Percentiles rank a stretch among this genome's conserved stretches.
Conservation (phyloP, 2,797 vertebrate species). For the Prunella strophiata region DNA sequence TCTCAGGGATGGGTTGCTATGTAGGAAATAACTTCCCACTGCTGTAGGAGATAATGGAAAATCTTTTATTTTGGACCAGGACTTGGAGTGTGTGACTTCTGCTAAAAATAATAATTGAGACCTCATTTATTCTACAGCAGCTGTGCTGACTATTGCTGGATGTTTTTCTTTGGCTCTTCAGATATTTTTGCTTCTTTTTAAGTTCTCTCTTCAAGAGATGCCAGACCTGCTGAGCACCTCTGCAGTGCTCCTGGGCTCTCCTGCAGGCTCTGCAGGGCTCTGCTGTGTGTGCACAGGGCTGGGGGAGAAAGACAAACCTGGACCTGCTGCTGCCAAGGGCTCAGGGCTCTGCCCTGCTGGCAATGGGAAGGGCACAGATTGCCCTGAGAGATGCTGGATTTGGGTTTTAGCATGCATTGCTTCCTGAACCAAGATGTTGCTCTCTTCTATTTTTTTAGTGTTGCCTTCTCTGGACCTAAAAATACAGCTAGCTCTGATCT, state of each 20-base stretch:
- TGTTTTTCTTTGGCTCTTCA: neutral
- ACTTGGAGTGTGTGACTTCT: neutral
- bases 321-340: fast-evolving
- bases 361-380: neutral
- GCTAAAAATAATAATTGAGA: neutral
- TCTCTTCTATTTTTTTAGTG: neutral
- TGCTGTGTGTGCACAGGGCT: neutral
- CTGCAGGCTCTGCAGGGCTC: neutral
- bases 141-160: neutral
- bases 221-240: neutral
- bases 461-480: neutral
- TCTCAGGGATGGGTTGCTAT: neutral
- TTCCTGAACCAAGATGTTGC: neutral
- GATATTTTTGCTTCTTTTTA: neutral
- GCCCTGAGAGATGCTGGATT: neutral
- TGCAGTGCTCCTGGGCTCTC: neutral
- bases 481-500: neutral
- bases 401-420: neutral
- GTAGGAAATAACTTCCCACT: neutral
- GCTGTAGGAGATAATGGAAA: neutral
- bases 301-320: neutral
- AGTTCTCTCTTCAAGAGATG: neutral
- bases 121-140: neutral
- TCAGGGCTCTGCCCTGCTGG: neutral
- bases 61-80: neutral